Percentiles rank a stretch among this genome's conserved stretches.
Conservation (phyloP, 1,140 invertebrate genomes). For the Caenorhabditis briggsae region DNA sequence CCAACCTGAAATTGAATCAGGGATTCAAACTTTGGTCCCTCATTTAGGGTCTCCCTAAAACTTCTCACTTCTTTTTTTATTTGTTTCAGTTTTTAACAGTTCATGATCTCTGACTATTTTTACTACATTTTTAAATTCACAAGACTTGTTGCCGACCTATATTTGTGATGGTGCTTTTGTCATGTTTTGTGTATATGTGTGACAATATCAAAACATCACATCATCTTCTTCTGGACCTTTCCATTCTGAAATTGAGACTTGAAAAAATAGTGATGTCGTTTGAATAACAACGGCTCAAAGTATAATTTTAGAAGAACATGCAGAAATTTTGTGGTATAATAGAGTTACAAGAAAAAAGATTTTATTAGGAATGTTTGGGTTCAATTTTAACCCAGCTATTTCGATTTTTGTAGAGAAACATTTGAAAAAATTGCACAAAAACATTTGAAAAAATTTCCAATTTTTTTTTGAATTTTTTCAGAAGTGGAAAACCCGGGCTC, state of each 20-base stretch:
- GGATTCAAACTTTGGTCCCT: neutral
- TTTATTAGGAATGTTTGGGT: no score
- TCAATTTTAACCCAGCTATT: no score
- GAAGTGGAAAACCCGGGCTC: no score
- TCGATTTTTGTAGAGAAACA: no score
- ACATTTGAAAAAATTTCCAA: no score
- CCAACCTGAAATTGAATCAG: neutral
- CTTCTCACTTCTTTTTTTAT: neutral
- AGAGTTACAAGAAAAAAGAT: no score
- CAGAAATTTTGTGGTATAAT: no score
- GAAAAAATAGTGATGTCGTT: neutral
- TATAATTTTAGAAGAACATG: no score
- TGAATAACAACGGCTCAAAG: neutral
- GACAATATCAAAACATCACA: slow-evolving; percentile 31
- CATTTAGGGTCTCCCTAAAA: neutral
- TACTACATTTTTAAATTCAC: slow-evolving; percentile 6
- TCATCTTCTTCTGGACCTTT: slow-evolving; percentile 27
- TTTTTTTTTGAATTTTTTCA: no score
- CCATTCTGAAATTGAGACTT: neutral
- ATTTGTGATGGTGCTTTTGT: slow-evolving; percentile 33
- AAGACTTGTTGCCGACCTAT: slow-evolving; percentile 12
- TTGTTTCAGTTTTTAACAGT: neutral
- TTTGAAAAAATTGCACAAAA: no score
- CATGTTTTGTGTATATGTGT: neutral
- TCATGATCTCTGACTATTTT: slow-evolving; percentile 33